These are phyloP conservation scores for Conus ventricosus DNA, from an alignment of 1,140 invertebrate species.

Conservation along the genomic window DNA sequence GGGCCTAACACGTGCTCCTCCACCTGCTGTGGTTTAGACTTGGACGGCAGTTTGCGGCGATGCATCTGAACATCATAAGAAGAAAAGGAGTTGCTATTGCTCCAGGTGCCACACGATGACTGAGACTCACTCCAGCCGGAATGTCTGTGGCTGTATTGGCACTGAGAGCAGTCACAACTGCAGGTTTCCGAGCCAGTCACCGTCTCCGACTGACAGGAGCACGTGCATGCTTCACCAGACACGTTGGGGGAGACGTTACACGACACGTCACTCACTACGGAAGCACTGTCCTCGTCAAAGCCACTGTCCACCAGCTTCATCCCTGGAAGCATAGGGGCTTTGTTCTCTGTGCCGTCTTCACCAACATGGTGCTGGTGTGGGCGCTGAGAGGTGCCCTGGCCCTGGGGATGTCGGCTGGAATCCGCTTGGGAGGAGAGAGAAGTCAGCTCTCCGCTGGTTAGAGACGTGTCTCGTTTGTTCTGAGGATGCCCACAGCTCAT, in stretches of 20 bases:
- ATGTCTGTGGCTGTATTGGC: constrained; percentile 29
- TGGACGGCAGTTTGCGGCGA: constrained; percentile 38
- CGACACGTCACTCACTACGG: constrained; percentile 60
- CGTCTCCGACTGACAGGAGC: constrained; percentile 38
- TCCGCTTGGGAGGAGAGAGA: constrained; percentile 41
- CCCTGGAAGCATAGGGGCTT: constrained; percentile 38
- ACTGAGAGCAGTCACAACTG: constrained; percentile 51
- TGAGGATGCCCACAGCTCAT: constrained; percentile 47
- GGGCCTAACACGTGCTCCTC: constrained; percentile 29
- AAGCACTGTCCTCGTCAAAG: constrained; percentile 62
- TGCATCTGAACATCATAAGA: constrained; percentile 48
- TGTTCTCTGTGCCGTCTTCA: not conserved
- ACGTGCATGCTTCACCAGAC: constrained; percentile 38
- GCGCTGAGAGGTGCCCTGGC: not conserved
- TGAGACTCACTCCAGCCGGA: constrained; percentile 44
- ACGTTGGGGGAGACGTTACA: constrained; percentile 41
- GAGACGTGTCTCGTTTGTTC: constrained; percentile 48
- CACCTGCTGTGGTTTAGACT: not conserved
- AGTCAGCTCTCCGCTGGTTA: constrained; percentile 63
- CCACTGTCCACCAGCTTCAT: constrained; percentile 63
- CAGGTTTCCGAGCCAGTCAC: constrained; percentile 41
- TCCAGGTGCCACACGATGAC: constrained; percentile 44
- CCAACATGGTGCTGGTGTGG: not conserved
- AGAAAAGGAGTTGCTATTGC: constrained; percentile 53
- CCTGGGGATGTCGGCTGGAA: not conserved